These are phyloP conservation scores for Theonella swinhoei DNA, from an alignment of 37 sponge, comb jelly and placozoan genomes.

Conservation along the genomic window DNA sequence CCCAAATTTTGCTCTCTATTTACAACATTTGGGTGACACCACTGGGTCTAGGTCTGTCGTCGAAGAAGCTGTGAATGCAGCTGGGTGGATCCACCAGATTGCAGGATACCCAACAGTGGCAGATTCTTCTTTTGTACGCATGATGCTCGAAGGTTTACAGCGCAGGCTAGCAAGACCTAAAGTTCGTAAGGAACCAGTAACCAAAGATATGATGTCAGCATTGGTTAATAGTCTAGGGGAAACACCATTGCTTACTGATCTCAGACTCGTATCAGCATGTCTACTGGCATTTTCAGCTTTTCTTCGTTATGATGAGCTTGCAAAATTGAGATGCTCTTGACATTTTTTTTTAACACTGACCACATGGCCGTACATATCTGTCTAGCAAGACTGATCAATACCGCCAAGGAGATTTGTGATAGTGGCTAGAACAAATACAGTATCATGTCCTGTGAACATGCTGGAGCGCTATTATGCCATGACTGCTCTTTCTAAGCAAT, in stretches of 20 bases:
- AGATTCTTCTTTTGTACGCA: background rate
- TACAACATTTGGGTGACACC: conserved; percentile 6
- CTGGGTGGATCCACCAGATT: background rate
- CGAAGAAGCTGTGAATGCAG: conserved; percentile 9
- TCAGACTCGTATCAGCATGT: background rate
- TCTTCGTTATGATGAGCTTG: conserved; percentile 10
- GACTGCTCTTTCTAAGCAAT: background rate
- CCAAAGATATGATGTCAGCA: conserved; percentile 3
- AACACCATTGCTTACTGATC: background rate
- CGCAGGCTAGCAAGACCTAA: background rate
- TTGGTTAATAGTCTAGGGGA: background rate
- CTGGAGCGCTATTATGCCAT: conserved; percentile 14
- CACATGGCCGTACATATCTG: background rate
- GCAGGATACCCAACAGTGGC: background rate
- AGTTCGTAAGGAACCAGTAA: background rate
- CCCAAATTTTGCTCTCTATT: background rate
- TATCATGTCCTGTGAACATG: conserved; percentile 33
- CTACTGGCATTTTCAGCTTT: conserved; percentile 6
- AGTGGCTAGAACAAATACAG: background rate
- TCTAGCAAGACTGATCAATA: conserved; percentile 11
- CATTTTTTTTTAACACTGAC: background rate
- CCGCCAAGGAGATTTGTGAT: background rate
- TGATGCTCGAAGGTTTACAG: conserved; percentile 1
- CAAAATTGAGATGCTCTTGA: background rate
- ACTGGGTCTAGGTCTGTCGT: conserved; percentile 1